Evolutionary conservation across 2,113 vertebrate genomes (phyloP).

Genomic region (rabbit (Oryctolagus cuniculus)): mOryCun1.1 NC_091442.1:20689501-20690000

Average conservation of each 20-base stretch:
- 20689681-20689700: neutral
- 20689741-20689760: neutral
- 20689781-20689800: neutral
- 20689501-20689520: slow-evolving; percentile 4
- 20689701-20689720: neutral
- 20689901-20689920: neutral
- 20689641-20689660: neutral
- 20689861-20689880: neutral
- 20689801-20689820: neutral
- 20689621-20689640: neutral
- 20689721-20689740: neutral
- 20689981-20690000: neutral
- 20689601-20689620: neutral
- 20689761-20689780: neutral
- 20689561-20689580: neutral
- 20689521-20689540: neutral
- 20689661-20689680: neutral
- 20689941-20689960: neutral
- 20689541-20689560: neutral
- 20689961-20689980: neutral
- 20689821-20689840: neutral
- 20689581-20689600: neutral
- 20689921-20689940: neutral
- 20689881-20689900: neutral
- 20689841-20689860: accelerated